Conservation (phyloP, 2,888 invertebrate genomes). For the Caenorhabditis sp. region DNA sequence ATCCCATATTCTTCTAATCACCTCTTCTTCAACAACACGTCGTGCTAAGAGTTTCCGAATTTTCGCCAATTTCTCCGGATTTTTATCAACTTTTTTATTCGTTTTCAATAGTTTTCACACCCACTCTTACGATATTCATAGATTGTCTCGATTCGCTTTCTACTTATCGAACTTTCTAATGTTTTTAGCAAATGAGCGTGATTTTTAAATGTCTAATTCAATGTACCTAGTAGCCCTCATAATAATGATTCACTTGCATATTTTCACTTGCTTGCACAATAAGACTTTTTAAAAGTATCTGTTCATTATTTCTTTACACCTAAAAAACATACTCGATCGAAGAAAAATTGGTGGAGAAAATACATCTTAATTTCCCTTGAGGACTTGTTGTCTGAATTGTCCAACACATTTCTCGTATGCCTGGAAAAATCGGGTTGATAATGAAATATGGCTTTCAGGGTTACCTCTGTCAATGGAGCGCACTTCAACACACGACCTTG, state of each 20-base stretch:
- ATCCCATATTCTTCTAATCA: not conserved
- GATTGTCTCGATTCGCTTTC: not conserved
- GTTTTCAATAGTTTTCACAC: not conserved
- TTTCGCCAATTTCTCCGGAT: not conserved
- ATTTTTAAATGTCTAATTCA: not conserved
- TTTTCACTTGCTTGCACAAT: too few species aligned
- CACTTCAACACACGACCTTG: constrained; percentile 63
- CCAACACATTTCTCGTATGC: constrained; percentile 62
- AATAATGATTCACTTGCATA: not conserved
- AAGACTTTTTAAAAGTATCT: not conserved
- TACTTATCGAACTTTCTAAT: not conserved
- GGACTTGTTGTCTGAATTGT: constrained; percentile 61
- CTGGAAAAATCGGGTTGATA: constrained; percentile 11
- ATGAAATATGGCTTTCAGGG: too few species aligned
- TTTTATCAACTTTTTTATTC: not conserved
- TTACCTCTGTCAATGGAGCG: constrained; percentile 54
- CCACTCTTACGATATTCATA: not conserved
- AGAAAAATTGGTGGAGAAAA: not conserved
- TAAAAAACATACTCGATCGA: not conserved
- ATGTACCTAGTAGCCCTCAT: too few species aligned
- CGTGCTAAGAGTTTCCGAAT: not conserved
- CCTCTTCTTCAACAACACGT: not conserved
- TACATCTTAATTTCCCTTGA: constrained; percentile 46
- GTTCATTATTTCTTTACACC: not conserved
- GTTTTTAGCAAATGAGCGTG: not conserved